These are phyloP conservation scores for Dendrocopos noguchii DNA, from an alignment of 2,113 vertebrate genomes.

Conservation along the genomic window DNA sequence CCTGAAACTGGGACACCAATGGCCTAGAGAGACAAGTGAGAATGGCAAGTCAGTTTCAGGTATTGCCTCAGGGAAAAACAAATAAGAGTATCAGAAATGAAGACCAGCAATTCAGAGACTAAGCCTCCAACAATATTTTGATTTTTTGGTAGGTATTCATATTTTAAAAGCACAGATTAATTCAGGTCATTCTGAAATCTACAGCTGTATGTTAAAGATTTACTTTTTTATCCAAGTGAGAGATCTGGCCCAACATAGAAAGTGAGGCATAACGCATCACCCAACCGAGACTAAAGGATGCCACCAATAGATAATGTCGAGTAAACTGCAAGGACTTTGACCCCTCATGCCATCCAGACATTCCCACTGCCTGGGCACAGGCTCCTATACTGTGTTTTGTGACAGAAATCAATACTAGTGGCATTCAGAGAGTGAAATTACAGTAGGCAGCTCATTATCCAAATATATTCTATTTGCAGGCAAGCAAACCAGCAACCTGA, in stretches of 20 bases:
- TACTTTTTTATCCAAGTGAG: not conserved
- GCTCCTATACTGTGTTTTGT: not conserved
- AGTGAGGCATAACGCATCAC: not conserved
- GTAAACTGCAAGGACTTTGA: not conserved
- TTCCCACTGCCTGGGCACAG: not conserved
- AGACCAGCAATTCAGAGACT: not conserved
- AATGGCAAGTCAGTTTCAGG: fast-evolving
- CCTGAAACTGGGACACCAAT: not conserved
- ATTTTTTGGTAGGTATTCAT: not conserved
- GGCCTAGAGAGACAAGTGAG: not conserved
- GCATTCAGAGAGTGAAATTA: not conserved
- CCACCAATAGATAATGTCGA: fast-evolving
- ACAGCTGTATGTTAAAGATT: not conserved
- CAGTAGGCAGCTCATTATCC: not conserved
- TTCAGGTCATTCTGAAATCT: not conserved
- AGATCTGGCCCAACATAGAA: not conserved
- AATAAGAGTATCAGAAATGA: not conserved
- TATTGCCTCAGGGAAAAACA: not conserved
- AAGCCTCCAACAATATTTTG: fast-evolving
- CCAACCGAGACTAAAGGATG: not conserved
- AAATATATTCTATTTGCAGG: not conserved
- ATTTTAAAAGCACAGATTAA: not conserved
- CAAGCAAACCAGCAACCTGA: not conserved
- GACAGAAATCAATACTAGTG: not conserved
- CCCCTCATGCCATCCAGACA: not conserved